Base-by-base conservation (phyloP, 2,888 invertebrate species). In the Prostheceraeus crozeri region DNA sequence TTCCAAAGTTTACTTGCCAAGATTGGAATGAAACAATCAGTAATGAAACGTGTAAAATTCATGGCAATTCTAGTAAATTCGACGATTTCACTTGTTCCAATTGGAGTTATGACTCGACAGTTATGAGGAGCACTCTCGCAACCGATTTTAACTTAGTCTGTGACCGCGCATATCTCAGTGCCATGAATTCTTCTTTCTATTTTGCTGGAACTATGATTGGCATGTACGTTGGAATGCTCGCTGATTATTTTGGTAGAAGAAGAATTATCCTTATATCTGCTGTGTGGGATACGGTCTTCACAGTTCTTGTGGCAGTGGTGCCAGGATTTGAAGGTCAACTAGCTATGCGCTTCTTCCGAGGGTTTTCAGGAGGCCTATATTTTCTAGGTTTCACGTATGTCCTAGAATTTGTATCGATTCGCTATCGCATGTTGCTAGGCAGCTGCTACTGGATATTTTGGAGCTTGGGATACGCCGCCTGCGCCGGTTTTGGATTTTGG, bases 381-480 rank as follows among this genome's bases (percentile, higher is more conserved):
- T 60, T 19, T n/a, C 58, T 19, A 33, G 57, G 59, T 59, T 11
- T 59, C 6, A 14, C 14, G 3, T 14, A 28, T 19, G 14, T 59
- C 14, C 6, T 14, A 14, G 59, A 58, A 10, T 23, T 55, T 2
- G 11, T 55, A 3, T 8, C 56, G 3, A 3, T 48, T n/a, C 16
- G 51, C 19, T 14, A 59, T 11, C 57, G 59, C 16, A 23, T 30
- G 10, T 11, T 58, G 1, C 35, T 33, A 19, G 28, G 30, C 10
- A 58, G 59, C 25, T 19, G 16, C 10, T 58, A 31, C 31, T 58
- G 59, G 59, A 14, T 28, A n/a, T 14, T 59, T 59, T 59, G 30
- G 31, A 14, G 21, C n/a, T 25, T 59, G 2, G 59, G 59, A 10
- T 58, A 59, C 30, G 59, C 59, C 19, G 10, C 27, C 8, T 33